Evolutionary conservation across 2,888 invertebrate genomes (phyloP).

Genomic region (Eupithecia centaureata): DNA sequence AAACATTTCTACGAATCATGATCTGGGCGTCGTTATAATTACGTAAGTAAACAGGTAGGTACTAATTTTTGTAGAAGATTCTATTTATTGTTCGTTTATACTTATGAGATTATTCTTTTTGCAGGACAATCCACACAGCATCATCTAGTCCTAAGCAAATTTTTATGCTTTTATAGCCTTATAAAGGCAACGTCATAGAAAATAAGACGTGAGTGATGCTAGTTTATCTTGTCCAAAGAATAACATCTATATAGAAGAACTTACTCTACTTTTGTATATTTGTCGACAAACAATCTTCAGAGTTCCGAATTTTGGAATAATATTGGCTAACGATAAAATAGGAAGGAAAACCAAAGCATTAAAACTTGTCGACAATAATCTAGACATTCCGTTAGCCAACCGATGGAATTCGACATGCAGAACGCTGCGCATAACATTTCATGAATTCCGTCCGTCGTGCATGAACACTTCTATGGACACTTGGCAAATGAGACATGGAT

Average conservation of each 20-base stretch:
- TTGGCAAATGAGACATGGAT: conserved; percentile 60
- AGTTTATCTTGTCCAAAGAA: not conserved
- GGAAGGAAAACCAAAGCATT: not conserved
- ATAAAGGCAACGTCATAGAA: not conserved
- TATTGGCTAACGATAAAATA: not conserved
- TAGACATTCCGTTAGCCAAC: conserved; percentile 14
- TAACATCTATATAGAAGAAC: not conserved
- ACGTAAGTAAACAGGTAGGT: not conserved
- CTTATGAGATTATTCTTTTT: too few species aligned
- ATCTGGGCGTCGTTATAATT: not conserved
- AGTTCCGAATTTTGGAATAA: not conserved
- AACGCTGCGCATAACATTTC: conserved; percentile 37
- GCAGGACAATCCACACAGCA: too few species aligned
- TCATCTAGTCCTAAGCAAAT: too few species aligned
- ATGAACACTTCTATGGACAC: conserved; percentile 54
- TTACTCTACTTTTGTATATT: not conserved
- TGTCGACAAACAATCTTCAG: not conserved
- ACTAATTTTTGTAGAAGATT: not conserved
- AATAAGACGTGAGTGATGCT: not conserved
- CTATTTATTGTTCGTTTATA: too few species aligned
- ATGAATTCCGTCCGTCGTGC: conserved; percentile 34
- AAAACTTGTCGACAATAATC: conserved; percentile 7
- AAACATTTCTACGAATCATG: conserved; percentile 13
- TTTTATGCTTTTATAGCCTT: too few species aligned
- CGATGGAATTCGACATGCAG: conserved; percentile 27